Conservation (phyloP, 1,140 invertebrate species). For the Lerema accius region DNA sequence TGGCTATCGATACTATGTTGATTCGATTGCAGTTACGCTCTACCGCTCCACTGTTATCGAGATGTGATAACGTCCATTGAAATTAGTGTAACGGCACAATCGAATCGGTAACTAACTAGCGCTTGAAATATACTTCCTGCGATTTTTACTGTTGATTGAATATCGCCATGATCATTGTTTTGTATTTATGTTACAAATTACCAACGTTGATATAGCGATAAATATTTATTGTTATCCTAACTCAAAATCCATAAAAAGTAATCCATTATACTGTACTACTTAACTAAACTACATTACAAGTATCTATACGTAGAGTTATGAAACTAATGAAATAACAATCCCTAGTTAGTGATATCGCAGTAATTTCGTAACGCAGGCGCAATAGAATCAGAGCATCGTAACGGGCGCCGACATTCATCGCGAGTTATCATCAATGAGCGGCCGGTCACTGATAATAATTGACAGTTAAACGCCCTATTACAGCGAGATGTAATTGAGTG, state of each 20-base stretch:
- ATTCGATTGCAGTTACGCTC: slow-evolving; percentile 28
- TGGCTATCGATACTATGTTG: slow-evolving; percentile 50
- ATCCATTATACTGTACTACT: no score
- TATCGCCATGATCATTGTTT: no score
- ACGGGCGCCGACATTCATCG: slow-evolving; percentile 12
- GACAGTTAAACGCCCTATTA: slow-evolving; percentile 60
- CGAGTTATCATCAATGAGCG: slow-evolving; percentile 33
- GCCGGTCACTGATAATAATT: slow-evolving; percentile 48
- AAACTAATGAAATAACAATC: slow-evolving; percentile 2
- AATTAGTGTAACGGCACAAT: neutral
- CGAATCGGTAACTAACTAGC: neutral
- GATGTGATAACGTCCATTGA: no score
- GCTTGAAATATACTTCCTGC: neutral
- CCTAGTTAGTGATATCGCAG: slow-evolving; percentile 3
- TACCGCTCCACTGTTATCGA: slow-evolving; percentile 4
- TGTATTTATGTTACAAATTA: neutral
- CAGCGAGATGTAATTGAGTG: slow-evolving; percentile 49
- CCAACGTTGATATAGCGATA: no score
- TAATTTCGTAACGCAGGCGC: slow-evolving; percentile 22
- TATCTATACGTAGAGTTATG: no score
- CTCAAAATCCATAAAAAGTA: no score
- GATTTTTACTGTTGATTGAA: no score
- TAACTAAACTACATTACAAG: no score
- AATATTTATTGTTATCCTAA: no score
- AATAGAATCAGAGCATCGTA: slow-evolving; percentile 25